Evolutionary conservation across 2,888 invertebrate species (phyloP).

Genomic region (Erebia ligea): DNA sequence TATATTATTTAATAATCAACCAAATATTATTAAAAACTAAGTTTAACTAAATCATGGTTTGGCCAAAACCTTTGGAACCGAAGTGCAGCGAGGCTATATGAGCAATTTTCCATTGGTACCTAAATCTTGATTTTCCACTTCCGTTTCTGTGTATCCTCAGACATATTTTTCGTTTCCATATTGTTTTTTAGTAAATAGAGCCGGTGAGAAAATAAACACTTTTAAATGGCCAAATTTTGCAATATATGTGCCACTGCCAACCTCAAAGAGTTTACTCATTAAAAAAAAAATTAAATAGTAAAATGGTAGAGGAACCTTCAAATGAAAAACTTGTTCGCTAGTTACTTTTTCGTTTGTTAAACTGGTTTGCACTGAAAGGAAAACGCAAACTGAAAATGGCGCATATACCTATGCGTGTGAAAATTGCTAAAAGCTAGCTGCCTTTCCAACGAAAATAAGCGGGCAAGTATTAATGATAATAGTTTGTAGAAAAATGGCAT

Average conservation of each 20-base stretch:
- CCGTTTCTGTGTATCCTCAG: background rate
- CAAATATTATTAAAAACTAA: no score
- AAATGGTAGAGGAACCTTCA: background rate
- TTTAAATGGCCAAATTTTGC: background rate
- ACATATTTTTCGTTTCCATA: background rate
- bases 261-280: background rate
- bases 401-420: background rate
- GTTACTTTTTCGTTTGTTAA: no score
- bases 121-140: background rate
- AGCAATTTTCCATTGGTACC: background rate
- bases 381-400: background rate
- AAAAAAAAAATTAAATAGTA: background rate
- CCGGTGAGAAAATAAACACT: background rate
- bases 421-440: background rate
- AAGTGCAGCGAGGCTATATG: background rate
- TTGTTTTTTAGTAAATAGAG: background rate
- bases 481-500: no score
- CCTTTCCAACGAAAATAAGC: background rate
- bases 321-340: background rate
- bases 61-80: background rate
- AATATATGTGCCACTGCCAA: no score
- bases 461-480: background rate
- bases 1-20: no score
- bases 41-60: background rate
- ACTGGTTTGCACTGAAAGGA: background rate